These are phyloP conservation scores for Dreissena polymorpha DNA, from an alignment of 1,140 invertebrate genomes.

Conservation along the genomic window DNA sequence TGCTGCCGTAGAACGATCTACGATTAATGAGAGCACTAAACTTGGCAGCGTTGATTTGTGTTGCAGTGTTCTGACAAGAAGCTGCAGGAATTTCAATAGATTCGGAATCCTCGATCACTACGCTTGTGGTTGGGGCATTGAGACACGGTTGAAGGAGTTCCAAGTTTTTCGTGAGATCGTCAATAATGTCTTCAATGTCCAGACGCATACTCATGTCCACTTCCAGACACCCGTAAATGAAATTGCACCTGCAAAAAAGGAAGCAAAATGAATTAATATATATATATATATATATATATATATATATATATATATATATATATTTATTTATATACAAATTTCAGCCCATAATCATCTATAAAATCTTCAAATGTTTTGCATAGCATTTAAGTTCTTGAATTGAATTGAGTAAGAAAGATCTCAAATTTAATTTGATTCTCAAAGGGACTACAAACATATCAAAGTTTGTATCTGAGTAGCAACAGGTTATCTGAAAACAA, in stretches of 20 bases:
- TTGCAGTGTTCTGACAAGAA: conserved; percentile 66
- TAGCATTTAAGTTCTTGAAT: too few relatives aligned
- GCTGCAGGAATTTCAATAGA: conserved; percentile 80
- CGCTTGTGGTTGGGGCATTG: conserved; percentile 87
- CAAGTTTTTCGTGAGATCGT: conserved; percentile 88
- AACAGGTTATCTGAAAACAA: too few relatives aligned
- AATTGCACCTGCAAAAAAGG: conserved; percentile 84
- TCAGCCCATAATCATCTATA: neutral
- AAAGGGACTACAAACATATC: too few relatives aligned
- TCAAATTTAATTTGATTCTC: too few relatives aligned
- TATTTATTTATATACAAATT: neutral
- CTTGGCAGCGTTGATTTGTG: conserved; percentile 56
- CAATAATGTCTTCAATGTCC: conserved; percentile 88
- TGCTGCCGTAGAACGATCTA: conserved; percentile 52
- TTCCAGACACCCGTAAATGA: conserved; percentile 90
- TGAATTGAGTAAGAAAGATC: too few relatives aligned
- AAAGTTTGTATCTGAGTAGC: too few relatives aligned
- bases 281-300: neutral
- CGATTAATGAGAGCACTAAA: conserved; percentile 58
- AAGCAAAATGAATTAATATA: conserved; percentile 19
- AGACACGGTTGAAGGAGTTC: conserved; percentile 89
- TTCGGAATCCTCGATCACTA: conserved; percentile 84
- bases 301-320: conserved; percentile 13
- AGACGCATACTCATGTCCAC: conserved; percentile 86
- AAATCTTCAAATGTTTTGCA: neutral